Conservation (phyloP, 2,888 invertebrate genomes). For the Schizaphis graminum region DNA sequence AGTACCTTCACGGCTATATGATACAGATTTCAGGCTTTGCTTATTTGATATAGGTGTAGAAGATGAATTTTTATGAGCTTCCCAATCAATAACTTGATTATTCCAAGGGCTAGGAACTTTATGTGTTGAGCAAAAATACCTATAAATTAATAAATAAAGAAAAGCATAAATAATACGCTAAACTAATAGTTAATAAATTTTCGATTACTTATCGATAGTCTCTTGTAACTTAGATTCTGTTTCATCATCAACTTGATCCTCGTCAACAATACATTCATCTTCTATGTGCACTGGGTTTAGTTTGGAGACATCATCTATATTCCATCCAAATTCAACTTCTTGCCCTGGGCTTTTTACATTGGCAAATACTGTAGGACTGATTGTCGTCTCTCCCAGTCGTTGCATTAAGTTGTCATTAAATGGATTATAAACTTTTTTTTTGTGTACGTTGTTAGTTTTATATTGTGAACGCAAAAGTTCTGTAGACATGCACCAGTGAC, state of each 20-base stretch:
- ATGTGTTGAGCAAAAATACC: slow-evolving; percentile 74
- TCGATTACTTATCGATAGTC: slow-evolving; percentile 75
- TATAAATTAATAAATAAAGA: slow-evolving; percentile 67
- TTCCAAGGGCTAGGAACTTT: slow-evolving; percentile 76
- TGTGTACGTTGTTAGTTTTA: neutral
- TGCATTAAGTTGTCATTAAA: slow-evolving; percentile 79
- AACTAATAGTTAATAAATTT: neutral
- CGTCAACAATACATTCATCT: slow-evolving; percentile 75
- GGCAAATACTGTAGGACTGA: slow-evolving; percentile 74
- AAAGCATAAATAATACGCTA: neutral
- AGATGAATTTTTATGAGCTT: neutral
- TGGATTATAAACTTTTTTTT: slow-evolving; percentile 75
- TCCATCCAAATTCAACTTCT: slow-evolving; percentile 77
- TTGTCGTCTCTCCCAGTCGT: slow-evolving; percentile 78
- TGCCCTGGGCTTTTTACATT: slow-evolving; percentile 71
- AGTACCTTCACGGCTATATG: slow-evolving; percentile 40
- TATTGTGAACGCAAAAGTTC: slow-evolving; percentile 55
- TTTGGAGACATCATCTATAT: slow-evolving; percentile 79
- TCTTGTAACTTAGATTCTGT: slow-evolving; percentile 78
- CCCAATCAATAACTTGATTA: slow-evolving; percentile 55
- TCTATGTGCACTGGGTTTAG: slow-evolving; percentile 80
- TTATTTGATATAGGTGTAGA: slow-evolving; percentile 37
- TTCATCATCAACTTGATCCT: slow-evolving; percentile 75
- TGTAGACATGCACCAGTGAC: slow-evolving; percentile 59
- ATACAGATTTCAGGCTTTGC: neutral